These are phyloP conservation scores for Cremastinae sp. DNA, from an alignment of 2,888 invertebrate species.

Conservation along the genomic window DNA sequence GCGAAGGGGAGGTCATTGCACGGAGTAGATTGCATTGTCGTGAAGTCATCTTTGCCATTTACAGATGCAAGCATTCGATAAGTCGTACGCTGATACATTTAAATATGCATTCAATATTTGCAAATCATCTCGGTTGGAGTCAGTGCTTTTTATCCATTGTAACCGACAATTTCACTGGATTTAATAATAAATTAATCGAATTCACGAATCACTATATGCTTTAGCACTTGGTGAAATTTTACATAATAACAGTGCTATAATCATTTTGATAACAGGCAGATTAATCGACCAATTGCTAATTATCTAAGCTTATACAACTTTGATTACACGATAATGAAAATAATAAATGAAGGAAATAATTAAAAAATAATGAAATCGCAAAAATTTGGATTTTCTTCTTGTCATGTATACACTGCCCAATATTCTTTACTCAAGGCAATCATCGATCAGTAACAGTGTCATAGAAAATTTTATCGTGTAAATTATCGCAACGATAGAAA, in stretches of 20 bases:
- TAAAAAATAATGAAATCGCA: background rate
- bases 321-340: conserved; percentile 68
- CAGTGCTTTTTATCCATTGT: conserved; percentile 8
- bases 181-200: conserved; percentile 43
- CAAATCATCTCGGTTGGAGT: conserved; percentile 35
- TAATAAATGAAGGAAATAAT: conserved; percentile 15
- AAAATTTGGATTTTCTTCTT: conserved; percentile 15
- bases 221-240: conserved; percentile 11
- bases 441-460: conserved; percentile 48
- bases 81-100: conserved; percentile 50
- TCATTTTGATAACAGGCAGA: conserved; percentile 60
- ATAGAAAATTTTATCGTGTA: conserved; percentile 19
- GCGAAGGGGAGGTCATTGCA: conserved; percentile 69
- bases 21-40: conserved; percentile 67
- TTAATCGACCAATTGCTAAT: conserved; percentile 70
- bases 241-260: conserved; percentile 16
- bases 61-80: conserved; percentile 41
- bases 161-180: conserved; percentile 12
- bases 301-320: conserved; percentile 72
- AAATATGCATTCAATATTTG: background rate
- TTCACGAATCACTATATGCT: background rate
- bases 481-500: conserved; percentile 51
- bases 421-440: conserved; percentile 43
- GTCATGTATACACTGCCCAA: conserved; percentile 16
- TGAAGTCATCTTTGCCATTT: conserved; percentile 47